Conservation (phyloP, 2,888 invertebrate genomes). For the Rapana venosa region DNA sequence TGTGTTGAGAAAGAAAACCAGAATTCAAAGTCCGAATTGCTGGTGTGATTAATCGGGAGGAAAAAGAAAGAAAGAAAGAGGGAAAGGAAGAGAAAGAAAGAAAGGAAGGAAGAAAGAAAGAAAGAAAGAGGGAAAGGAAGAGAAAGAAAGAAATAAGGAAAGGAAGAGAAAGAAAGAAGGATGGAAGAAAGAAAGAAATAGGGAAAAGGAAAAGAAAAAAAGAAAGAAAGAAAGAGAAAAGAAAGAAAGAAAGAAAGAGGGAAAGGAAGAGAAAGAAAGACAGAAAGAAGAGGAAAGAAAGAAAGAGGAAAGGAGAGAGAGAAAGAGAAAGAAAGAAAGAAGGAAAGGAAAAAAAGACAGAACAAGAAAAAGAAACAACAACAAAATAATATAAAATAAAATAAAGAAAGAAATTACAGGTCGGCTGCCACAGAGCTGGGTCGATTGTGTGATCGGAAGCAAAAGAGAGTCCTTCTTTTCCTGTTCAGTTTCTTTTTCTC, state of each 20-base stretch:
- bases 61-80: neutral
- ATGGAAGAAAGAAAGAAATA: neutral
- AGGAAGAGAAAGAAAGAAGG: neutral
- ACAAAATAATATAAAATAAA: neutral
- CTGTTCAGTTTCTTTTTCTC: too few relatives aligned
- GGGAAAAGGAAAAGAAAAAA: neutral
- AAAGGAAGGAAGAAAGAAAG: neutral
- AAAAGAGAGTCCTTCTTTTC: too few relatives aligned
- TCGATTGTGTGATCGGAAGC: too few relatives aligned
- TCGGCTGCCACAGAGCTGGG: too few relatives aligned
- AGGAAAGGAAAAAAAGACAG: neutral
- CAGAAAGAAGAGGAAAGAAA: neutral
- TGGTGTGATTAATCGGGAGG: too few relatives aligned
- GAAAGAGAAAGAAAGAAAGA: neutral
- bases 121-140: neutral
- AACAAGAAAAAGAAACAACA: neutral
- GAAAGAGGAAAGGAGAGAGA: neutral
- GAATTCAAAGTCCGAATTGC: too few relatives aligned
- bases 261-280: neutral
- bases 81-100: neutral
- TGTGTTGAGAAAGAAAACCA: too few relatives aligned
- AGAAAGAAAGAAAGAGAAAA: neutral
- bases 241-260: neutral
- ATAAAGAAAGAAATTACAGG: too few relatives aligned
- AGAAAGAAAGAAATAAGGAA: neutral